Evolutionary conservation across 2,113 vertebrate species (phyloP).

Genomic region (Eudyptes chrysolophus): DNA sequence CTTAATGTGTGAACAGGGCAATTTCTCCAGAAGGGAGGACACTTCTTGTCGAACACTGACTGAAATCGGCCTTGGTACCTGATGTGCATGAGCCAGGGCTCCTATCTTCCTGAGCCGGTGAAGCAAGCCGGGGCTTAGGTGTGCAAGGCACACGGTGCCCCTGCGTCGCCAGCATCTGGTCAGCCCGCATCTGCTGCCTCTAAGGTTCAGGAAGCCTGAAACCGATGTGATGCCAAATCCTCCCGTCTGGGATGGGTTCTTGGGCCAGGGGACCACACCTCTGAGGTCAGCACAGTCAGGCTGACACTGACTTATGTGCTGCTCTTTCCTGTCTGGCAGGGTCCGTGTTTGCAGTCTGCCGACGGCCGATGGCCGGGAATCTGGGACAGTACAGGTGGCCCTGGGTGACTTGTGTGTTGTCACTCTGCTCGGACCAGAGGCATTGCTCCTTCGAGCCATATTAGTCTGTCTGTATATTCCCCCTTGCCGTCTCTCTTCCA

Average conservation of each 20-base stretch:
- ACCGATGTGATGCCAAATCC: accelerated
- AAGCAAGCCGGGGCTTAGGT: background rate
- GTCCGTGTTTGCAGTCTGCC: background rate
- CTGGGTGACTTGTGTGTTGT: background rate
- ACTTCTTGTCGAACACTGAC: background rate
- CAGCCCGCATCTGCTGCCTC: background rate
- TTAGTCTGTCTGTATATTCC: background rate
- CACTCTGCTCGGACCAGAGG: background rate
- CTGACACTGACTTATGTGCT: background rate
- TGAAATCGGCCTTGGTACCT: background rate
- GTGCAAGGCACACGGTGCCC: background rate
- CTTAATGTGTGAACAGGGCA: background rate
- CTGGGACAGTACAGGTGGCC: background rate
- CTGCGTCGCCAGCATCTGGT: accelerated
- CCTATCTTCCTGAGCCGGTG: background rate
- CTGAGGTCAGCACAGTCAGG: background rate
- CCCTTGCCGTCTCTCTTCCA: background rate
- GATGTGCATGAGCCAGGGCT: background rate
- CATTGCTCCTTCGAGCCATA: background rate
- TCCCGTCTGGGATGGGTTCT: background rate
- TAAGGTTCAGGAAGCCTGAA: background rate
- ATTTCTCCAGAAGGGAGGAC: background rate
- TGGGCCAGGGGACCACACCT: background rate
- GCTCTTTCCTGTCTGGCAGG: background rate
- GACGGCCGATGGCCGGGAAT: accelerated